phyloP scores from a whole-genome alignment of 2,797 vertebrate genomes.

The Capromys pilorides region DNA sequence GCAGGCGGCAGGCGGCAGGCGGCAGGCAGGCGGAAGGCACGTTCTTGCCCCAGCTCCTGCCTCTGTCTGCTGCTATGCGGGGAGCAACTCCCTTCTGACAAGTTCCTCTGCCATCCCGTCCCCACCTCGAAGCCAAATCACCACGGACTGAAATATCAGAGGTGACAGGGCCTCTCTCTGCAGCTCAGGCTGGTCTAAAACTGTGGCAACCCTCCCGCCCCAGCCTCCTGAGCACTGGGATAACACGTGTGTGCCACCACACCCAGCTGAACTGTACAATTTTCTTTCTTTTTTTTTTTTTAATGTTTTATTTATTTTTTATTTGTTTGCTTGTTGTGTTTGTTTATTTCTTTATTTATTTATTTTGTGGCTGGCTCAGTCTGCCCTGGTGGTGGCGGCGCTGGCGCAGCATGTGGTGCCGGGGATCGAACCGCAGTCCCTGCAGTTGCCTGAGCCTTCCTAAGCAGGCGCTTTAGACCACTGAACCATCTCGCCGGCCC shows the following conservation, averaged over 20 bases:
- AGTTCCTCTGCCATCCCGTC: neutral
- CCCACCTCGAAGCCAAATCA: neutral
- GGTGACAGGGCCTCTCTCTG: neutral
- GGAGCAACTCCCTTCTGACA: neutral
- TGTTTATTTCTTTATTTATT: too few relatives aligned
- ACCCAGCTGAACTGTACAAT: neutral
- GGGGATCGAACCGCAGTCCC: too few relatives aligned
- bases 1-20: too few relatives aligned
- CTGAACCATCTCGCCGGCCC: too few relatives aligned
- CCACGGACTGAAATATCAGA: neutral
- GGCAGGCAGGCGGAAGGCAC: neutral
- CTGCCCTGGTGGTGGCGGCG: too few relatives aligned
- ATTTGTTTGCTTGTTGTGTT: too few relatives aligned
- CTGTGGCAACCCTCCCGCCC: neutral
- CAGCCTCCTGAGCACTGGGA: neutral
- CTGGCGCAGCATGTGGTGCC: too few relatives aligned
- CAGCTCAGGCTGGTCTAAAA: neutral
- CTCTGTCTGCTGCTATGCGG: neutral
- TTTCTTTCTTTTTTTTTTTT: too few relatives aligned
- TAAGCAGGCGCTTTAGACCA: too few relatives aligned
- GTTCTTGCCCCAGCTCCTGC: neutral
- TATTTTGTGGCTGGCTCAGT: too few relatives aligned
- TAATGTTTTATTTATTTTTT: too few relatives aligned
- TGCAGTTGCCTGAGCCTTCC: too few relatives aligned
- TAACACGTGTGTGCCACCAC: neutral